Base-by-base conservation (phyloP, 2,888 invertebrate genomes). In the Nebria brevicollis region DNA sequence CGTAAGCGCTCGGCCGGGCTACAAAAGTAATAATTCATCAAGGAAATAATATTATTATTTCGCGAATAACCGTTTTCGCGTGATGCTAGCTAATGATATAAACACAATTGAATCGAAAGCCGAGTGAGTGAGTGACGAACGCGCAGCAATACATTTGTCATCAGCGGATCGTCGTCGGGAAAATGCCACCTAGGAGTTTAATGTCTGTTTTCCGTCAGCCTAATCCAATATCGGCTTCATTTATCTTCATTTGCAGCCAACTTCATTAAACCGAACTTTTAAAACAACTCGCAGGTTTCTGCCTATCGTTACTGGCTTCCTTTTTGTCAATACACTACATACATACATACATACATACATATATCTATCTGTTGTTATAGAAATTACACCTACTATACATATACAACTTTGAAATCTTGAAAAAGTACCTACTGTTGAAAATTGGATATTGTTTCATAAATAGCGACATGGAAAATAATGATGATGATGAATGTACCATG, bases 211-310 rank as follows among this genome's bases (percentile, higher is more conserved):
- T 54, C 75, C 88, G 86, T 88, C 88, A 86, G 85, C 87, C 87
- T 89, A 89, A 89, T 89, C 89, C 89, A 89, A 89, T 89, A 89
- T 89, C 88, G 84, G 86, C 86, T 88, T 86, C 89, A 89, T 89
- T 89, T 89, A 89, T 89, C 89, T 89, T 89, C 89, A 89, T 89
- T 89, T 89, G 88, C 86, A 85, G 87, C 86, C 88, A 88, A 87
- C 88, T 89, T 89, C 89, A 89, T 89, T 89, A 89, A 88, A 25
- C 26, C 87, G 83, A 85, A 88, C 88, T 88, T 88, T 89, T 88
- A 88, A 89, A 89, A 13, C 54, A 54, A 54, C 54, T 54, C 54
- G 8, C 34, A 34, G 34, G 34, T 34, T 34, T 34, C 34, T 34
- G 13, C 54, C 7, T 54, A 54, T 54, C 54, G 4, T 34, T 34